Base-by-base conservation (phyloP, 2,797 vertebrate species). In the Microctenopoma lineatum region DNA sequence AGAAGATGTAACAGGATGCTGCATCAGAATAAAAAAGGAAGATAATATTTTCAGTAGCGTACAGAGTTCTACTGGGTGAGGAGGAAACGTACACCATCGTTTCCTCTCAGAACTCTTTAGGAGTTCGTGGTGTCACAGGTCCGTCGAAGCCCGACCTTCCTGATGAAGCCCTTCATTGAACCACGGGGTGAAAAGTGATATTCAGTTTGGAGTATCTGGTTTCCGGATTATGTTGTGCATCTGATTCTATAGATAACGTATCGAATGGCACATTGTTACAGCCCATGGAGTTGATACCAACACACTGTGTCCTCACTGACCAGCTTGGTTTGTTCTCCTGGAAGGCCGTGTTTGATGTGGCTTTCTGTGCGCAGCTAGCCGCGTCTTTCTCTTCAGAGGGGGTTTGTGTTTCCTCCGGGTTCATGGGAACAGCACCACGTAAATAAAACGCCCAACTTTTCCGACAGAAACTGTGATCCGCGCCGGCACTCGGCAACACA, bases 161-260 rank as follows among this genome's bases (percentile, higher is more conserved):
- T 1, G 32, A 59, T 41, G 25, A 52, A 62, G 57, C 26, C 41
- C 6, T 34, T 46, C 29, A 18, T 26, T 52, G 42, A 58, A 25
- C 32, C 46, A 3, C 11, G 11, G 0, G n/a, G 39, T 62, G 75
- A 48, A 73, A 83, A 14, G 32, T 27, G 77, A 84, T 78, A 57
- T 66, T 56, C 55, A 18, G 15, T 58, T 57, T 2, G 1, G 32
- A 29, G 71, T 77, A 51, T 80, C 70, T 61, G 63, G 79, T 89
- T 71, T 69, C 76, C 7, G 1, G 44, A 52, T 73, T 48, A 64
- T 72, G 55, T 34, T 42, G 63, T 66, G 69, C 8, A 5, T 25
- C 42, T 4, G 73, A 70, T 83, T 77, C 77, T 73, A 75, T 75
- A 80, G 76, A 84, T 79, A 71, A 79, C 29, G 10, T 68, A 85